Evolutionary conservation across 2,113 vertebrate species (phyloP), one percentile per base, ranked within the genome.

Genomic region (Cavia aperea): DNA sequence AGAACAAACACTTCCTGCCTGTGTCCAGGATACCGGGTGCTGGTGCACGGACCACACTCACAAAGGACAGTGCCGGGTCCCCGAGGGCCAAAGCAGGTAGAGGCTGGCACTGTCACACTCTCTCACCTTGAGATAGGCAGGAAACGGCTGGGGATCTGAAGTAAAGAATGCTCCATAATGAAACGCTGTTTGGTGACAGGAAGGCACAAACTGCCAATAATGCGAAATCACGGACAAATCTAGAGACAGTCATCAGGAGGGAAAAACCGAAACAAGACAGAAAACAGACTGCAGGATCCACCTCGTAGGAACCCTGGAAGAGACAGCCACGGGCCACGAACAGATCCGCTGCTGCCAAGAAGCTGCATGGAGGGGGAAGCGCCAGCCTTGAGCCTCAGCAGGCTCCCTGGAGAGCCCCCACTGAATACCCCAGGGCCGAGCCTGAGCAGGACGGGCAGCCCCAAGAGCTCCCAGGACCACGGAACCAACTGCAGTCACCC

Each of bases 361-460:
- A 4, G 46, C 58, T 18, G 8, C 33, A 3, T 0, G 15, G 26
- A 60, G 88, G 21, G 4, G 19, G 4, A 15, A 51, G 13, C 4
- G 31, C 24, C 54, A 14, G 8, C 26, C n/a, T 65, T 2, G 1
- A 0, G 10, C 6, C 73, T 82, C 36, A 0, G 10, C 7, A 16
- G 2, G 14, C 39, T 9, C 31, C 54, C 2, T 14, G 4, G 19
- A 15, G 19, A 0, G 21, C 39, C 7, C 8, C 36, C 0, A 2
- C 39, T 12, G 2, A 26, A 16, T 2, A 31, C n/a, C 36, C 49
- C 16, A 24, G 13, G 4, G 11, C 39, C 7, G 1, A 56, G 12
- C 12, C 12, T 4, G 23, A 83, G 13, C 56, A 6, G n/a, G 60
- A 39, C 7, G 29, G 83, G 31, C 36, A 16, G 0, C 51, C 4